Evolutionary conservation across 2,888 invertebrate species (phyloP).

Genomic region (Physocephala rufipes): DNA sequence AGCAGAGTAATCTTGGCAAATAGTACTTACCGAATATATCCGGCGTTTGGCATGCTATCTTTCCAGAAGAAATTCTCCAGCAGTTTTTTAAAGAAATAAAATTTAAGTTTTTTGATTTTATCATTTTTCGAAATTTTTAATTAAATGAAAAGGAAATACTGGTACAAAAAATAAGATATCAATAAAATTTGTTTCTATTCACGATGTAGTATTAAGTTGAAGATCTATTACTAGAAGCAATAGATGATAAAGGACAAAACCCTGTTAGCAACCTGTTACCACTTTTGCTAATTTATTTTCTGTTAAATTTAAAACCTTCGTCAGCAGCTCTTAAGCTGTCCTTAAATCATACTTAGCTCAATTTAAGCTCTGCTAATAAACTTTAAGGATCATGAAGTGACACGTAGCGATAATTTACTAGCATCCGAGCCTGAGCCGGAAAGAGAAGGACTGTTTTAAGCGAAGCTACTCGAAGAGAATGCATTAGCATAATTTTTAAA

Average conservation of each 20-base stretch:
- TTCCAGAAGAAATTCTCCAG: background rate
- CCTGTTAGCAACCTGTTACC: background rate
- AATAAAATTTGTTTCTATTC: background rate
- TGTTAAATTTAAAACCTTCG: background rate
- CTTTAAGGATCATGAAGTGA: conserved; percentile 5
- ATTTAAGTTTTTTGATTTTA: too few relatives aligned
- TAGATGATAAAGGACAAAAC: background rate
- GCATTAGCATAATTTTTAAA: conserved; percentile 8
- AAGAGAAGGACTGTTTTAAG: background rate
- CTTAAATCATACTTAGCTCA: background rate
- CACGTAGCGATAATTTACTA: too few relatives aligned
- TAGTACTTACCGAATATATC: conserved; percentile 5
- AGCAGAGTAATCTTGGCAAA: background rate
- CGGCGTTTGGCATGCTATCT: background rate
- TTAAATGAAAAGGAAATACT: too few relatives aligned
- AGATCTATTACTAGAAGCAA: background rate
- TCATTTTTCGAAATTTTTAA: too few relatives aligned
- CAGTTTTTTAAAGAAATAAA: too few relatives aligned
- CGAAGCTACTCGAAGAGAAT: too few relatives aligned
- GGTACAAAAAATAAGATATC: too few relatives aligned
- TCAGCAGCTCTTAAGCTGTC: background rate
- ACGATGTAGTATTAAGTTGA: background rate
- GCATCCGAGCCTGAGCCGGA: background rate
- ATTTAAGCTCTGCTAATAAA: conserved; percentile 5
- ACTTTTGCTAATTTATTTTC: too few relatives aligned